Percentiles rank a stretch among this genome's conserved stretches.
Evolutionary conservation across 1,140 invertebrate genomes (phyloP).

Genomic region (Drosophila nannoptera): DNA sequence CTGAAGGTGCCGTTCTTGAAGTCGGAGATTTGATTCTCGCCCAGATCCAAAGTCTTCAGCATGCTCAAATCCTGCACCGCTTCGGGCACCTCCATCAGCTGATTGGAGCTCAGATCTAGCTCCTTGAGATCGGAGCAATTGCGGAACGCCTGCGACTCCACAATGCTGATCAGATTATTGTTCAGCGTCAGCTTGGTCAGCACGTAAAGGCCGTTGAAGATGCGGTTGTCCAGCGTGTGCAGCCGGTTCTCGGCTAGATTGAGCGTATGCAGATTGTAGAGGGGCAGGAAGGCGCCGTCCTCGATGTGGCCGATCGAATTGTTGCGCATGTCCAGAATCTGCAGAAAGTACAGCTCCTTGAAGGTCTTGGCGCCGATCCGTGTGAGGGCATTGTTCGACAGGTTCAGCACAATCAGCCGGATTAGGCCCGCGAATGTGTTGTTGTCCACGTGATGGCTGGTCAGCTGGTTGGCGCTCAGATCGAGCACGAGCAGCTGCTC

Average conservation of each 20-base stretch:
- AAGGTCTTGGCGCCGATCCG: constrained; percentile 85
- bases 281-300: constrained; percentile 87
- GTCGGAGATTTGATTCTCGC: constrained; percentile 88
- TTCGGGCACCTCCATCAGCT: constrained; percentile 85
- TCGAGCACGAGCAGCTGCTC: constrained; percentile 86
- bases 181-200: constrained; percentile 89
- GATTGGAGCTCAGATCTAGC: constrained; percentile 90
- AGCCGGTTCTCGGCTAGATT: constrained; percentile 88
- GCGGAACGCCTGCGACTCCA: constrained; percentile 88
- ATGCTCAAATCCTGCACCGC: constrained; percentile 87
- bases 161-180: constrained; percentile 86
- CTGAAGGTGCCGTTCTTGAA: constrained; percentile 86
- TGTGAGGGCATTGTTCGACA: constrained; percentile 85
- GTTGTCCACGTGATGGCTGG: constrained; percentile 84
- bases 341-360: constrained; percentile 89
- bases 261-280: constrained; percentile 90
- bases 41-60: constrained; percentile 88
- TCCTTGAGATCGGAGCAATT: constrained; percentile 90
- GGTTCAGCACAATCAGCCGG: constrained; percentile 84
- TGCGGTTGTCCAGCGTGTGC: constrained; percentile 85
- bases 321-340: constrained; percentile 89
- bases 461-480: constrained; percentile 86
- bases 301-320: constrained; percentile 88
- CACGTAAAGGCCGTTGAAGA: constrained; percentile 90
- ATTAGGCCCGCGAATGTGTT: constrained; percentile 85